Base-by-base conservation (phyloP, 2,888 invertebrate genomes). In the Stratiomys singularior region DNA sequence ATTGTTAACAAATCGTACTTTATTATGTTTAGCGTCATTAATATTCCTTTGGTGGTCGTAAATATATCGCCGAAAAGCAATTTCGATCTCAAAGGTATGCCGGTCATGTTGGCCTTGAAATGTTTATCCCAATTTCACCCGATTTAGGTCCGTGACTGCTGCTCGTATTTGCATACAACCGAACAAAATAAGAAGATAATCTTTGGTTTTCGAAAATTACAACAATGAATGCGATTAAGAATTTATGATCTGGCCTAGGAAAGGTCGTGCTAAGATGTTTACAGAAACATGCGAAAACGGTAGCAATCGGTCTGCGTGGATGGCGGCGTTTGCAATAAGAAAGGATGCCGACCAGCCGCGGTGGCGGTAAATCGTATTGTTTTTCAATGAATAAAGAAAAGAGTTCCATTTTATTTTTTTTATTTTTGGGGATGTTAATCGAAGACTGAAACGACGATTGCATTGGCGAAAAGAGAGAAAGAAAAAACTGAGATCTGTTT, bases 281-380 rank as follows among this genome's bases (percentile, higher is more conserved):
- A 47, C 30, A 46, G 47, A 69, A 69, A 47, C n/a, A 66, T 69
- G 71, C 71, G 71, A 27, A 71, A 72, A 72, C 71, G 71, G 71
- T 72, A 72, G 71, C 71, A 52, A 56, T 47, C 21, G 71, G 56
- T 72, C 18, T 13, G 71, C 56, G 52, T 28, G 11, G 37, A 18
- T 18, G 66, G 18, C 66, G n/a, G 21, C 63, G 11, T 27, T 27
- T 63, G 27, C 25, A 28, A 28, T 15, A 13, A 63, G 4, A 15
- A 5, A 60, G 63, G 23, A 63, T 25, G 27, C 28, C 52, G 52
- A 5, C 7, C 23, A 21, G n/a, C 1, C 15, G 21, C 44, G 18
- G 44, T 37, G 67, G 23, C 44, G 28, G 30, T 23, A 21, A 28
- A 7, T 37, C 21, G n/a, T 28, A 67, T 67, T 67, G 67, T 67